Evolutionary conservation across 2,797 vertebrate genomes (phyloP), one percentile per base, ranked within the genome.

Genomic region (Crocidura indochinensis): DNA sequence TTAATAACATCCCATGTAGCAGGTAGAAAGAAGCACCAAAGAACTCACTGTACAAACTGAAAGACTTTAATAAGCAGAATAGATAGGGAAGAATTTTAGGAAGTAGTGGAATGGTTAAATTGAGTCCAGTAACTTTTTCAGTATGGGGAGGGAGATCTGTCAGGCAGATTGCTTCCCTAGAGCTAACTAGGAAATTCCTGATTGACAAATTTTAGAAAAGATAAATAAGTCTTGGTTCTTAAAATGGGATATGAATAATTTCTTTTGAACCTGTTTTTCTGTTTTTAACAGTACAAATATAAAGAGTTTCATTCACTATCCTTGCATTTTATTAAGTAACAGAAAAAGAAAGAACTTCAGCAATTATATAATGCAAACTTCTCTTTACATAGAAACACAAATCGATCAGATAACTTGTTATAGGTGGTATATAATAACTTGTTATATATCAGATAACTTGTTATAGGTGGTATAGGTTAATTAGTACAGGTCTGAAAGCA

Each of bases 271-370:
- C 69, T 46, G 38, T 72, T 44, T 17, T 46, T 10, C 26, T 26
- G 11, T 73, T 73, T 73, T 73, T 22, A 47, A 47, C 22, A 72
- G 11, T 72, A 81, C n/a, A 69, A 68, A 89, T 31, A 44, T 29
- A 92, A 26, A 29, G 51, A 81, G 78, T 51, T 72, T 27, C 17
- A 51, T 89, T 47, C 9, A 44, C 79, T 22, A 29, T 24, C 73
- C 24, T 69, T 80, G 17, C 46, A 38, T 69, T 87, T 93, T 29
- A 24, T 9, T 10, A n/a, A 95, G 26, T 88, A 71, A 62, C 27
- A 72, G 46, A 71, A 29, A 1, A 49, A 71, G 31, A 75, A 68
- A 20, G 31, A 75, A 26, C n/a, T 71, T 47, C 0, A 64, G 20
- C 22, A 38, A 24, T 38, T 11, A 53, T 62, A 0, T 64, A 46